Percentiles rank a stretch among this genome's conserved stretches.
Conservation (phyloP, 1,140 invertebrate species). For the Ooceraea biroi region DNA sequence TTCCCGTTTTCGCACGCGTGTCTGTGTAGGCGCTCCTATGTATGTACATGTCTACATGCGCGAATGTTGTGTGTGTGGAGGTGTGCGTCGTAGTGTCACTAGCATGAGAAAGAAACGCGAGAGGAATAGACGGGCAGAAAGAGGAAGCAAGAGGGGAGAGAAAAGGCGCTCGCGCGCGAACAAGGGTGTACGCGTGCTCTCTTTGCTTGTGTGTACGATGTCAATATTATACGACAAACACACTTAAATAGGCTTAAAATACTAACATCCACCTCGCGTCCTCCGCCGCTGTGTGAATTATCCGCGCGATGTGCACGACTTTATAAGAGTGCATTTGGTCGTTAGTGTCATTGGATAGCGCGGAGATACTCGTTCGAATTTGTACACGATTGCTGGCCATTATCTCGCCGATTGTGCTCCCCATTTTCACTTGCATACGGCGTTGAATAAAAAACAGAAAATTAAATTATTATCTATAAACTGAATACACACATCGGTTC, state of each 20-base stretch:
- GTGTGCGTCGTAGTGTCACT: constrained; percentile 53
- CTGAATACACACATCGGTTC: background rate
- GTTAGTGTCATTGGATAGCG: constrained; percentile 68
- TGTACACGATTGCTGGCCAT: background rate
- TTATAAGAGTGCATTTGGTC: constrained; percentile 83
- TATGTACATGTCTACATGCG: constrained; percentile 32
- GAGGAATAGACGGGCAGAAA: background rate
- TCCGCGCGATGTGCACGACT: constrained; percentile 79
- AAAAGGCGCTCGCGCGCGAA: constrained; percentile 54
- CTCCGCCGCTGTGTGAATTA: constrained; percentile 81
- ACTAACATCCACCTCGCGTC: constrained; percentile 83
- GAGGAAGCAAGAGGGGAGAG: constrained; percentile 16
- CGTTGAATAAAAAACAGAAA: background rate
- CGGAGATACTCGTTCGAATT: constrained; percentile 45
- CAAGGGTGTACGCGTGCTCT: constrained; percentile 77
- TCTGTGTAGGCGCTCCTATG: too few species aligned
- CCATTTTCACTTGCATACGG: background rate
- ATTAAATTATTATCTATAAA: background rate
- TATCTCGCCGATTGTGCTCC: background rate
- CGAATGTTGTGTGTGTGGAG: constrained; percentile 53
- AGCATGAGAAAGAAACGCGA: constrained; percentile 37
- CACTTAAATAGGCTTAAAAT: constrained; percentile 87
- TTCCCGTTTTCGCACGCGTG: constrained; percentile 65
- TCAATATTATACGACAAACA: constrained; percentile 87
- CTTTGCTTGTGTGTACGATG: constrained; percentile 84